phyloP scores from a whole-genome alignment of 2,113 vertebrate species.

The Petromus typicus region DNA sequence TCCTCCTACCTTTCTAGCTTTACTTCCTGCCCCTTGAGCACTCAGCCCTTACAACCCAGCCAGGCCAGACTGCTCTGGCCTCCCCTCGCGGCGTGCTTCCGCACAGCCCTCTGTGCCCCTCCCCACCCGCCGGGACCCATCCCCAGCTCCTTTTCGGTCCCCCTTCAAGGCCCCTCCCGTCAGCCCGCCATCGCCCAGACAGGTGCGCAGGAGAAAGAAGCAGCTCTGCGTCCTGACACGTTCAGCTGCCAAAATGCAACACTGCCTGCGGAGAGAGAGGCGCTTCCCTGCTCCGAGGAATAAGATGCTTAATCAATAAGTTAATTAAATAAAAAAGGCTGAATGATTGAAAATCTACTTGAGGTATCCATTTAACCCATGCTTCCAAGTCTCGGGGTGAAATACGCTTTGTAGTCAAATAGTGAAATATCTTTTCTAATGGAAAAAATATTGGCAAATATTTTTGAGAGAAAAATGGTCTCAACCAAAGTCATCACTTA shows the following conservation, averaged over 20 bases:
- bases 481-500: neutral
- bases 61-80: neutral
- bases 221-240: neutral
- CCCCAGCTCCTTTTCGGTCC: neutral
- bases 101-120: neutral
- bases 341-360: slow-evolving; percentile 41
- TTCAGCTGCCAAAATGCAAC: neutral
- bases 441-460: slow-evolving; percentile 11
- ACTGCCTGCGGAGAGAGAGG: slow-evolving; percentile 8
- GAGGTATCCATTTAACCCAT: neutral
- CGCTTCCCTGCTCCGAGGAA: neutral
- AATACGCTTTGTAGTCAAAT: neutral
- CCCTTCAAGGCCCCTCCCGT: neutral
- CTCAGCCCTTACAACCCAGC: neutral
- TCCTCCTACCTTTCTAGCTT: neutral
- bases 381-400: neutral
- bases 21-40: neutral
- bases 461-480: too few species aligned
- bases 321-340: slow-evolving; percentile 50
- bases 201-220: neutral
- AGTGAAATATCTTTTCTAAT: neutral
- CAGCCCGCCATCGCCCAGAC: neutral
- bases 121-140: neutral
- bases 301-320: slow-evolving; percentile 25
- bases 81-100: neutral